Evolutionary conservation across 2,113 vertebrate genomes (phyloP).

Genomic region (Calonectris borealis): DNA sequence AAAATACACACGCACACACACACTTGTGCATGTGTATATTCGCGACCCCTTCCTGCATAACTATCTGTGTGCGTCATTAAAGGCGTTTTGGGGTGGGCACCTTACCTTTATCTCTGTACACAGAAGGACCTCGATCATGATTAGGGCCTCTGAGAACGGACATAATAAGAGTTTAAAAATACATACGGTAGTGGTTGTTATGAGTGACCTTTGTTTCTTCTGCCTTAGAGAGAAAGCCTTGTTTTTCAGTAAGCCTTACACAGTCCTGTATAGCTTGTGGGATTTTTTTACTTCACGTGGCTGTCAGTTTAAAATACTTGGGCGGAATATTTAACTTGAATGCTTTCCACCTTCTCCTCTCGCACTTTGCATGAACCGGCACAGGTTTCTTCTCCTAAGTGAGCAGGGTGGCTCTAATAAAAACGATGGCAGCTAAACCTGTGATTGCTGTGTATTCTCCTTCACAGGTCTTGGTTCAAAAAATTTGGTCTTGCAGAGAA

Average conservation of each 20-base stretch:
- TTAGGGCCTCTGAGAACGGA: neutral
- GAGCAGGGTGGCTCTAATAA: neutral
- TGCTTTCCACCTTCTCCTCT: neutral
- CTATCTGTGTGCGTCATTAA: neutral
- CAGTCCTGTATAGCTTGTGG: neutral
- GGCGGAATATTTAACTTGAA: slow-evolving; percentile 11
- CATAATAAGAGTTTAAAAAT: slow-evolving; percentile 5
- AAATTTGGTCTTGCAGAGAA: neutral
- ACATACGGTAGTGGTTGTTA: neutral
- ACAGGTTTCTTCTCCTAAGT: neutral
- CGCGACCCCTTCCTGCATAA: neutral
- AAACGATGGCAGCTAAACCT: neutral
- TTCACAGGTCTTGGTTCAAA: neutral
- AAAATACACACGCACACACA: neutral
- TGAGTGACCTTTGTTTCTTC: slow-evolving; percentile 21
- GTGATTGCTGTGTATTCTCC: neutral
- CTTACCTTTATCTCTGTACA: neutral
- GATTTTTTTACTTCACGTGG: slow-evolving; percentile 14
- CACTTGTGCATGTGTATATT: neutral
- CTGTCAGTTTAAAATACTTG: slow-evolving; percentile 25
- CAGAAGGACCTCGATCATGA: neutral
- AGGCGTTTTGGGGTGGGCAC: neutral
- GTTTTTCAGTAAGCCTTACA: slow-evolving; percentile 19
- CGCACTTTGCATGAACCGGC: neutral
- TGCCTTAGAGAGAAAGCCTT: slow-evolving; percentile 4